Base-by-base conservation (phyloP, 2,113 vertebrate genomes). In the Colaptes auratus region DNA sequence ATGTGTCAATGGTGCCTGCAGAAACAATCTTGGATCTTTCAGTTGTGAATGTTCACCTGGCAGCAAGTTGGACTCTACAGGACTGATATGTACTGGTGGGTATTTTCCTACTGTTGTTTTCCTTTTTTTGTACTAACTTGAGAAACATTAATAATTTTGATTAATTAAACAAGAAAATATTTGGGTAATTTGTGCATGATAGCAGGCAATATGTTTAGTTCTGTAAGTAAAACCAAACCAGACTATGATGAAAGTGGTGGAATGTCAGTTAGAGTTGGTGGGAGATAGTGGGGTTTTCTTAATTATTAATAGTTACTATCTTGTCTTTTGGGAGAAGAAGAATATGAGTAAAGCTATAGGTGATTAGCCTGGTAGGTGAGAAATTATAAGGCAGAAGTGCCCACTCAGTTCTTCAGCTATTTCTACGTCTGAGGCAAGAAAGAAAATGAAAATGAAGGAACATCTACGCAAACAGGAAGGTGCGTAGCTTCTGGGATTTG, bases 1-100 rank as follows among this genome's bases (percentile, higher is more conserved):
- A 0, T 99, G 98, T 97, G 96, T 97, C 92, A 99, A 97, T 84
- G 98, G 98, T 53, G 97, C 96, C 87, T 99, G 98, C 95, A 98
- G 98, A 94, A 99, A 99, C 97, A 98, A 97, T 95, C 98, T 97
- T 46, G 98, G 98, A 19, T 99, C 98, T 15, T 99, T 98, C 95
- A 92, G 55, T 59, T 99, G 98, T 83, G 98, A 98, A 48, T 99
- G 98, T 88, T 98, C 98, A 7, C 93, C 98, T 31, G 97, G 98
- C 94, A 98, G 98, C 96, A 98, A 98, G 87, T 86, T 98, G 94
- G 98, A 98, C 81, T 86, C 97, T 56, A 98, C 98, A 6, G 97
- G 98, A 74, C 90, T 98, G 72, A 97, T 98, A 79, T 99, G 98
- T 92, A 97, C 98, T 52, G 98, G 98, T 98, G 95, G 95, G 97